These are phyloP conservation scores for Nymphalis urticae DNA, from an alignment of 2,888 invertebrate genomes.

Conservation along the genomic window DNA sequence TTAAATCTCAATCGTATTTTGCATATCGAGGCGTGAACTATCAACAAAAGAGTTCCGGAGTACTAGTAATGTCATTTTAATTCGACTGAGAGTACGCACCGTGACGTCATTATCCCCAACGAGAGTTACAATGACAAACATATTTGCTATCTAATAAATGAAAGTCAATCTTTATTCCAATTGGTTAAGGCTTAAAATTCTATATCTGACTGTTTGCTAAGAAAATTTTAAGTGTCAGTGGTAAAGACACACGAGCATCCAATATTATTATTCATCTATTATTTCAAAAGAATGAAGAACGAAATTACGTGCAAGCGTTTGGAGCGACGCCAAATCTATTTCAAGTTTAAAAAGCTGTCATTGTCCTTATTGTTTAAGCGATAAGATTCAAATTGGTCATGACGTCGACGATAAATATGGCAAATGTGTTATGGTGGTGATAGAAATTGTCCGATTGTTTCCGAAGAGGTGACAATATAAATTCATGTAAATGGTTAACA, in stretches of 20 bases:
- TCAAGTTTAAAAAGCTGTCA: background rate
- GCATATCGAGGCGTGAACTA: constrained; percentile 62
- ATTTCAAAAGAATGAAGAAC: constrained; percentile 53
- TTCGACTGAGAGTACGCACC: constrained; percentile 63
- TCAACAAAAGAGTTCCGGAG: constrained; percentile 64
- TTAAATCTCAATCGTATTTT: constrained; percentile 36
- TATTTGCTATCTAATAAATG: constrained; percentile 9
- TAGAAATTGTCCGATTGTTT: constrained; percentile 71
- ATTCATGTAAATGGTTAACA: constrained; percentile 59
- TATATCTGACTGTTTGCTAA: background rate
- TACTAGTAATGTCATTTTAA: constrained; percentile 78
- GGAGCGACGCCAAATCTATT: constrained; percentile 7
- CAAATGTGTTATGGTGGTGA: constrained; percentile 40
- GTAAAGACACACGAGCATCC: constrained; percentile 44
- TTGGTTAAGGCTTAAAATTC: constrained; percentile 28
- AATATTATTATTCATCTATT: constrained; percentile 53
- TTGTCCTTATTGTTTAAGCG: background rate
- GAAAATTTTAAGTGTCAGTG: constrained; percentile 8
- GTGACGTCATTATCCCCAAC: constrained; percentile 73
- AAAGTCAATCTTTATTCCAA: constrained; percentile 4
- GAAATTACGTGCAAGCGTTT: constrained; percentile 34
- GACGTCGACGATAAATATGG: constrained; percentile 1
- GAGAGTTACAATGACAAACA: constrained; percentile 41
- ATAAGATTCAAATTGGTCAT: constrained; percentile 19
- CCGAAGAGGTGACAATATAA: constrained; percentile 75